Base-by-base conservation (phyloP, 1,140 invertebrate genomes). In the Danaus melanippus region DNA sequence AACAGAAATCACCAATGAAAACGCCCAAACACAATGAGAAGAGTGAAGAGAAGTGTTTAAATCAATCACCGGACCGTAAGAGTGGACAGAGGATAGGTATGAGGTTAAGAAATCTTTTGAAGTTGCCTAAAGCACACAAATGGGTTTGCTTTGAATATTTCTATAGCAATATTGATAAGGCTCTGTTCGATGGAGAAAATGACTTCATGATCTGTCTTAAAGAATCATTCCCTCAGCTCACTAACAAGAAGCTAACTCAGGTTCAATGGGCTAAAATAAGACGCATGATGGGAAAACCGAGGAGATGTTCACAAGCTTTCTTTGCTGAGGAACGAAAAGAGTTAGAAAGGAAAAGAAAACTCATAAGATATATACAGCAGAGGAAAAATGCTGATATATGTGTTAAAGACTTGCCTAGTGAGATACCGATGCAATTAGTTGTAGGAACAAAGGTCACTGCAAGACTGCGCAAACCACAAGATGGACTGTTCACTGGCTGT, bases 101-200 rank as follows among this genome's bases (percentile, higher is more conserved):
- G 84, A 88, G 96, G 62, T 87, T 99, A 42, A 90, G 97, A 67
- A 99, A 99, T 88, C 89, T 99, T n/a, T 89, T 99, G 0, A 99
- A 99, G 88, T 87, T 99, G 62, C 98, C 98, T 0, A 99, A 99
- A 89, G 98, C 98, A 12, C 97, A 99, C 83, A 98, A 97, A 88
- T 99, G 97, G 97, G 97, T 99, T 1, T 98, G 96, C 78, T 98
- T 97, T 86, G 98, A 99, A 83, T 99, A 97, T 93, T 99, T 99
- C 88, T 99, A 99, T 80, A 99, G 97, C 68, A 98, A 98, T 76
- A 94, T 99, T 66, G 97, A 99, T 83, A 96, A 94, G 74, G 93
- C 96, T 47, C 87, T 99, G 9, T 99, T 99, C 87, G 91, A 96
- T 64, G 96, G 96, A 48, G 96, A 98, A 71, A 99, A 99, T 88